phyloP scores from a whole-genome alignment of 2,113 vertebrate species.

The human (Homo sapiens) region GRCh38 chr3:24466001-24466500 shows the following conservation, averaged over 20 bases:
- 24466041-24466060: background rate
- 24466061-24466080: background rate
- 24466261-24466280: background rate
- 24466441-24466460: background rate
- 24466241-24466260: background rate
- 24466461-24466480: background rate
- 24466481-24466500: background rate
- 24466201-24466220: background rate
- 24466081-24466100: background rate
- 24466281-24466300: background rate
- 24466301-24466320: background rate
- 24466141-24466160: background rate
- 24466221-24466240: background rate
- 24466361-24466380: background rate
- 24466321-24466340: background rate
- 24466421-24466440: background rate
- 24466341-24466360: background rate
- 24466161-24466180: background rate
- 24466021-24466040: background rate
- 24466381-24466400: background rate
- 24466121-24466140: background rate
- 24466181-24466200: background rate
- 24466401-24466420: background rate
- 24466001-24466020: background rate
- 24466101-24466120: background rate